Conservation (phyloP, 2,797 vertebrate genomes). For the Synaphobranchus kaupii region DNA sequence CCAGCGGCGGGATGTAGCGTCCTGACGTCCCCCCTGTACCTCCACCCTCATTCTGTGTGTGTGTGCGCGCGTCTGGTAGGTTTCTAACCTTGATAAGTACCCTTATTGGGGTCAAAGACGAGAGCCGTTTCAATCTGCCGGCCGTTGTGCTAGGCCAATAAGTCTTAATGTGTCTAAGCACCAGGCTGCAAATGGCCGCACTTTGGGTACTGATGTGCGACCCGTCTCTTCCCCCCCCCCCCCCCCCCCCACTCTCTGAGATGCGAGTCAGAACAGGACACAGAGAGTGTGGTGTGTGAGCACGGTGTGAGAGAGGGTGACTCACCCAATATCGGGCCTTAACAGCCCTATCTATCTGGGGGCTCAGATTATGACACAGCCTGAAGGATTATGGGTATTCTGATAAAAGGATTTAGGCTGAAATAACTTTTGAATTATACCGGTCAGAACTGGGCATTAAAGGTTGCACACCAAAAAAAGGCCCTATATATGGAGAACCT, state of each 20-base stretch:
- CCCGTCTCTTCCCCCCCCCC: too few species aligned
- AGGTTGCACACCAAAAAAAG: not conserved
- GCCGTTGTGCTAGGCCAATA: not conserved
- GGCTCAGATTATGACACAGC: not conserved
- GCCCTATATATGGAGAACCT: not conserved
- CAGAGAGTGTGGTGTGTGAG: not conserved
- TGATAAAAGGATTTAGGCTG: not conserved
- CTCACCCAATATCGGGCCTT: not conserved
- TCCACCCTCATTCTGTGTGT: not conserved
- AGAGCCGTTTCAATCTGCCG: slow-evolving; percentile 11
- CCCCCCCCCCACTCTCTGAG: not conserved
- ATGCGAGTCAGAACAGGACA: not conserved
- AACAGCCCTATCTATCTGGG: not conserved
- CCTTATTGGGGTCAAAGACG: not conserved
- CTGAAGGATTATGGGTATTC: not conserved
- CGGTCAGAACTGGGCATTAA: not conserved
- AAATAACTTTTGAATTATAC: not conserved
- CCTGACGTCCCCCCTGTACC: not conserved
- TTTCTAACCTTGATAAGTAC: not conserved
- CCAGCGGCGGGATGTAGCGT: not conserved
- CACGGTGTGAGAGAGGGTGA: not conserved
- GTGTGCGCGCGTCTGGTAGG: not conserved
- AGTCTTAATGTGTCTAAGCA: not conserved
- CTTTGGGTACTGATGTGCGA: not conserved
- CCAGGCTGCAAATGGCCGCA: not conserved